These are phyloP conservation scores for Pelusios castaneus DNA, from an alignment of 2,113 vertebrate genomes.

Conservation along the genomic window DNA sequence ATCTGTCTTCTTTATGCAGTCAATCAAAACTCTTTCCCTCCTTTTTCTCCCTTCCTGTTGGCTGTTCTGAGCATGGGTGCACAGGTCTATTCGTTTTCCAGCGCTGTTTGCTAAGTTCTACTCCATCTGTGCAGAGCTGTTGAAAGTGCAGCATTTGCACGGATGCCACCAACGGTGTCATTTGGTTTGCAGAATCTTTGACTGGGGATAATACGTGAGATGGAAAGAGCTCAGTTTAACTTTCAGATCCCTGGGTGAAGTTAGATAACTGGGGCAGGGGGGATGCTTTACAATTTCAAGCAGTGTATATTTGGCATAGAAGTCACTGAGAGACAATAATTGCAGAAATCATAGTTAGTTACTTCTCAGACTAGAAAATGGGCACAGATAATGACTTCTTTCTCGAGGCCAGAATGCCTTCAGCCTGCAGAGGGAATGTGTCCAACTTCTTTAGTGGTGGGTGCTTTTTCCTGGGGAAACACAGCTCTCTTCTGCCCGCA, in stretches of 20 bases:
- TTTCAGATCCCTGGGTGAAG: not conserved
- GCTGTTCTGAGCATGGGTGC: not conserved
- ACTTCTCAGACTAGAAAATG: not conserved
- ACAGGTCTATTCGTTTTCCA: not conserved
- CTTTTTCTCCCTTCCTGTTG: not conserved
- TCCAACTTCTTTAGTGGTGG: not conserved
- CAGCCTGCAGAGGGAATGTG: not conserved
- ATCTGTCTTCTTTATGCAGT: not conserved
- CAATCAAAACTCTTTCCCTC: not conserved
- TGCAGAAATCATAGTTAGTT: not conserved
- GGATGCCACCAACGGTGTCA: not conserved
- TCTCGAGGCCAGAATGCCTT: not conserved
- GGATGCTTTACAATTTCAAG: not conserved
- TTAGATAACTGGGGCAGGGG: not conserved
- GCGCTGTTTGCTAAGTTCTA: not conserved
- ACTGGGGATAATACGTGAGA: not conserved
- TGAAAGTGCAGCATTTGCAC: not conserved
- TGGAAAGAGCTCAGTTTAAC: not conserved
- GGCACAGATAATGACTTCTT: not conserved
- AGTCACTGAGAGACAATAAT: not conserved
- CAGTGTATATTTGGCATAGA: not conserved
- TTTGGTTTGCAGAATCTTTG: not conserved
- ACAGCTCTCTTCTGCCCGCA: not conserved
- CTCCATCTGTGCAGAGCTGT: not conserved
- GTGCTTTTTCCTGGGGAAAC: not conserved